Evolutionary conservation across 2,888 invertebrate species (phyloP).

Genomic region (Rotaria macrura): DNA sequence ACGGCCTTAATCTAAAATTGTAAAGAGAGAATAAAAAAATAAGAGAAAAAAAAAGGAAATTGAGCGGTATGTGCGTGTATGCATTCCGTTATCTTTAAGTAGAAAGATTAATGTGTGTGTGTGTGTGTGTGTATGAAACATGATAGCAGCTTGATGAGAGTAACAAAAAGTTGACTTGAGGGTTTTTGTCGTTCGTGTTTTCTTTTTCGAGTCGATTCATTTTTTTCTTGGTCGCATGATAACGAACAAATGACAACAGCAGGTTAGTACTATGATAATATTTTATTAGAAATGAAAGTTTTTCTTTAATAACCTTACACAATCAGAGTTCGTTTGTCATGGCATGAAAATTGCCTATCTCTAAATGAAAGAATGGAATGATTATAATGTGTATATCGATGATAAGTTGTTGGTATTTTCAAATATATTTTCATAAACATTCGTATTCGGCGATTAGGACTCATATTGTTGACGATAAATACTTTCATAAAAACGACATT

Average conservation of each 20-base stretch:
- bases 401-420: too few species aligned
- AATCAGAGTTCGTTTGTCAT: too few species aligned
- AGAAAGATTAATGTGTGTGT: background rate
- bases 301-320: too few species aligned
- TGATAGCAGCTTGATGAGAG: background rate
- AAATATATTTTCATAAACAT: too few species aligned
- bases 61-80: background rate
- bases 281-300: background rate
- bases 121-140: background rate
- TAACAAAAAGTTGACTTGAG: background rate
- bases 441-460: too few species aligned
- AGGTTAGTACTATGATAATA: background rate
- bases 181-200: background rate
- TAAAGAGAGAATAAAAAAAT: slow-evolving; percentile 1
- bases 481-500: too few species aligned
- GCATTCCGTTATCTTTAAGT: background rate
- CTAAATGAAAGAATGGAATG: too few species aligned
- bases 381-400: too few species aligned
- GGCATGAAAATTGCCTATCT: too few species aligned
- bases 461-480: too few species aligned
- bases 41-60: background rate
- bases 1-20: background rate
- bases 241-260: background rate
- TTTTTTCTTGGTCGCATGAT: background rate
- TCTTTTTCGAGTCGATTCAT: background rate